These are phyloP conservation scores for Eupithecia pulchellata DNA, from an alignment of 2,888 invertebrate species.

Conservation along the genomic window DNA sequence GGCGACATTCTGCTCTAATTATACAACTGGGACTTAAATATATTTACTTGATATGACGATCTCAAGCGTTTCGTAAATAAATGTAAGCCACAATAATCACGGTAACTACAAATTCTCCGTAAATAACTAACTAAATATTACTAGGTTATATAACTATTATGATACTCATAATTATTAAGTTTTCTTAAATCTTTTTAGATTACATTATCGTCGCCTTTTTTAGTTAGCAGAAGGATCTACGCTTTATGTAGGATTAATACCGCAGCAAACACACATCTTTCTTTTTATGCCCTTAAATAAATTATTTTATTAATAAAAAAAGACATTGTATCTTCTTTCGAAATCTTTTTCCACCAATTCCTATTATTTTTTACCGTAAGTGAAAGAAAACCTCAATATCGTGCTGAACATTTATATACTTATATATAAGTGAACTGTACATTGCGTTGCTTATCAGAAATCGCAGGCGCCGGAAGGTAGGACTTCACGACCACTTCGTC, in stretches of 20 bases:
- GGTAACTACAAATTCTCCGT: constrained; percentile 30
- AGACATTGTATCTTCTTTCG: no score
- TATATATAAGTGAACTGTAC: constrained; percentile 6
- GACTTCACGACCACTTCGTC: background rate
- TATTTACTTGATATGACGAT: constrained; percentile 29
- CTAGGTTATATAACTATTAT: background rate
- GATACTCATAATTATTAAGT: background rate
- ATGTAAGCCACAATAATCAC: constrained; percentile 20
- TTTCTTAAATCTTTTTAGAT: background rate
- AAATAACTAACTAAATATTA: constrained; percentile 19
- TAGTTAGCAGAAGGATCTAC: no score
- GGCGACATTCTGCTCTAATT: constrained; percentile 26
- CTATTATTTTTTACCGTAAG: no score
- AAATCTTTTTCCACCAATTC: background rate
- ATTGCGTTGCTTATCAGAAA: constrained; percentile 6
- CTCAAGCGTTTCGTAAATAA: constrained; percentile 3
- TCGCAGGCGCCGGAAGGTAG: background rate
- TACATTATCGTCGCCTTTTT: no score
- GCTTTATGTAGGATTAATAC: no score
- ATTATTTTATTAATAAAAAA: no score
- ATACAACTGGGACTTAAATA: constrained; percentile 28
- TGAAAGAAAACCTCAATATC: background rate
- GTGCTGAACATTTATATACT: background rate
- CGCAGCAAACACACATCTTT: no score
- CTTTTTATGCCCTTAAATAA: no score